phyloP scores from a whole-genome alignment of 2,888 invertebrate genomes.

The Cryptus armator region DNA sequence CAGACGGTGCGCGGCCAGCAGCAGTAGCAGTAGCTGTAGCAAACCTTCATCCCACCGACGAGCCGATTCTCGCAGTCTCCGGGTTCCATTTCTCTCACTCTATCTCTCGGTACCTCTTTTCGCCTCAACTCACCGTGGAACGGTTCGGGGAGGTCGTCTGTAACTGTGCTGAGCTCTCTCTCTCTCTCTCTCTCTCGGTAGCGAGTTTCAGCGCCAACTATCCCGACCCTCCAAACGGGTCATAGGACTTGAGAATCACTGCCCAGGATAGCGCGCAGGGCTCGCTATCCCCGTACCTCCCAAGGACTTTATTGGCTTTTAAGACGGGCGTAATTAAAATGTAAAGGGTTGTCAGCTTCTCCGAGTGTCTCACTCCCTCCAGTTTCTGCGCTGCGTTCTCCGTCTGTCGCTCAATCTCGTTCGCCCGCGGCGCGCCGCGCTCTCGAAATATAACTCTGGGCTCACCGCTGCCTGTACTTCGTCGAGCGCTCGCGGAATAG shows the following conservation, averaged over 20 bases:
- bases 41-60: slow-evolving; percentile 54
- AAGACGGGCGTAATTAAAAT: slow-evolving; percentile 82
- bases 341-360: slow-evolving; percentile 80
- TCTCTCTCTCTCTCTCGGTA: not conserved
- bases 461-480: slow-evolving; percentile 32
- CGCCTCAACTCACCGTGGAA: slow-evolving; percentile 19
- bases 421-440: slow-evolving; percentile 46
- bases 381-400: not conserved
- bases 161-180: slow-evolving; percentile 26
- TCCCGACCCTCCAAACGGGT: slow-evolving; percentile 54
- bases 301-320: slow-evolving; percentile 82
- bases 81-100: slow-evolving; percentile 61
- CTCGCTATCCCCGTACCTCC: slow-evolving; percentile 67
- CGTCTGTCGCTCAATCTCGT: slow-evolving; percentile 65
- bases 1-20: slow-evolving; percentile 64
- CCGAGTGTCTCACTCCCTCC: slow-evolving; percentile 60
- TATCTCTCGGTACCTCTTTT: slow-evolving; percentile 19
- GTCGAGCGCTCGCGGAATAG: slow-evolving; percentile 42
- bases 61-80: slow-evolving; percentile 47
- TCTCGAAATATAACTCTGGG: slow-evolving; percentile 40
- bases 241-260: slow-evolving; percentile 73
- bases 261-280: slow-evolving; percentile 62
- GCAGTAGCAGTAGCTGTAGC: slow-evolving; percentile 1
- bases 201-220: slow-evolving; percentile 23
- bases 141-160: slow-evolving; percentile 28